Evolutionary conservation across 2,113 vertebrate species (phyloP).

Genomic region (Neogobius melanostomus): DNA sequence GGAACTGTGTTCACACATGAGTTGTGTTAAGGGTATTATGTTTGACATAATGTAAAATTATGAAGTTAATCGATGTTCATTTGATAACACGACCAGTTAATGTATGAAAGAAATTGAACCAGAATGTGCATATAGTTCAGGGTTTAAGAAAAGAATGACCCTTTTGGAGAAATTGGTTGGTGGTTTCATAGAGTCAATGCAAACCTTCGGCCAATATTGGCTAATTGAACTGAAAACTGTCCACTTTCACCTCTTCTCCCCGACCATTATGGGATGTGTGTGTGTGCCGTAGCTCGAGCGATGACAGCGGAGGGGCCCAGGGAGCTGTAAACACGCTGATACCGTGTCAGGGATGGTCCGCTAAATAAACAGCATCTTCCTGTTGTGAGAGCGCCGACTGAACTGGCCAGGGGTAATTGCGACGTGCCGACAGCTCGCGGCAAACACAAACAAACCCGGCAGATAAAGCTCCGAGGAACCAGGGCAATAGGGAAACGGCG

Average conservation of each 20-base stretch:
- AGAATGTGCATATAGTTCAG: no score
- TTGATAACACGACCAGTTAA: no score
- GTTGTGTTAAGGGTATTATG: no score
- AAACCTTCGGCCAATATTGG: no score
- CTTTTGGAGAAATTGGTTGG: no score
- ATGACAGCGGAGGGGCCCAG: conserved; percentile 44
- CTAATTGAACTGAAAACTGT: no score
- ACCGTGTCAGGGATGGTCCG: conserved; percentile 64
- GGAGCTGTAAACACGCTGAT: conserved; percentile 73
- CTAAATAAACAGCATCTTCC: conserved; percentile 79
- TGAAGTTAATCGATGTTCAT: no score
- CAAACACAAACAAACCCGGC: conserved; percentile 45
- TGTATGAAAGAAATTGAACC: no score
- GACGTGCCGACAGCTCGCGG: conserved; percentile 49
- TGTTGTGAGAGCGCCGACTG: conserved; percentile 60
- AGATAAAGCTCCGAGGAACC: conserved; percentile 12
- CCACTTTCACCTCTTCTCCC: conserved; percentile 13
- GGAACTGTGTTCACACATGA: no score
- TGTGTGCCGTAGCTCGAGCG: conserved; percentile 11
- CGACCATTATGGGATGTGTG: conserved; percentile 8
- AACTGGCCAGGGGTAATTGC: conserved; percentile 57
- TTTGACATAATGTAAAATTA: no score
- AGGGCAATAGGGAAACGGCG: neutral
- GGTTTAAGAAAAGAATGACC: no score
- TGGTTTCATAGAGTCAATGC: no score